Evolutionary conservation across 1,140 invertebrate genomes (phyloP).

Genomic region (Babylonia areolata): DNA sequence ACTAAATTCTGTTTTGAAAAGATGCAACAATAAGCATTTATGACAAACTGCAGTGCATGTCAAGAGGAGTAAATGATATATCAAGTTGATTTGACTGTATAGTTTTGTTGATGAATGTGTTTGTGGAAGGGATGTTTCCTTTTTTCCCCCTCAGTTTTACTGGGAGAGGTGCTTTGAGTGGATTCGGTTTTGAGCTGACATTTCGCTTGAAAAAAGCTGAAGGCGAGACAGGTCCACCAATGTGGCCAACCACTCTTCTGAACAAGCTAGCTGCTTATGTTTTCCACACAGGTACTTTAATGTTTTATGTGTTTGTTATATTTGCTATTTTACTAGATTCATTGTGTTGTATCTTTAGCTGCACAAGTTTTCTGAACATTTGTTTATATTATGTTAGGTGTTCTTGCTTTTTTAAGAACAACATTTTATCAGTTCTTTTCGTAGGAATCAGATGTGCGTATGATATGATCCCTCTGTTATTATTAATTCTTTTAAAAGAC

Average conservation of each 20-base stretch:
- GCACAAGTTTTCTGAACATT: too few relatives aligned
- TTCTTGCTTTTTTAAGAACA: background rate
- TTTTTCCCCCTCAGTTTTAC: conserved; percentile 51
- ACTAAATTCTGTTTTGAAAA: too few relatives aligned
- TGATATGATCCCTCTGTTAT: too few relatives aligned
- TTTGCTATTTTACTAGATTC: too few relatives aligned
- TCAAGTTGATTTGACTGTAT: too few relatives aligned
- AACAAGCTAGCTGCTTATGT: conserved; percentile 96
- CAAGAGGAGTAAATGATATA: too few relatives aligned
- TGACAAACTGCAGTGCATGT: too few relatives aligned
- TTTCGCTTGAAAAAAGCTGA: conserved; percentile 85
- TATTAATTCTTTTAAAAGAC: too few relatives aligned
- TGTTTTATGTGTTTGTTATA: background rate
- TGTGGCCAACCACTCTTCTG: conserved; percentile 93
- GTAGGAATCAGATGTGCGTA: background rate
- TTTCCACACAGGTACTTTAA: conserved; percentile 76
- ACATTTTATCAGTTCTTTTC: background rate
- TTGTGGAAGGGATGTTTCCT: background rate
- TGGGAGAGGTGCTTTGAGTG: conserved; percentile 82
- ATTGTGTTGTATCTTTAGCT: too few relatives aligned
- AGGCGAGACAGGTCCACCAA: conserved; percentile 84
- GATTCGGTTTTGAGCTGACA: conserved; percentile 94
- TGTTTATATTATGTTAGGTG: too few relatives aligned
- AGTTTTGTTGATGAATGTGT: background rate
- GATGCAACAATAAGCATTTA: too few relatives aligned